A percentile compares a stretch with the other conserved stretches of the same genome.
These are phyloP conservation scores for Neoniphon sammara DNA, from an alignment of 2,797 vertebrate genomes.

Conservation along the genomic window DNA sequence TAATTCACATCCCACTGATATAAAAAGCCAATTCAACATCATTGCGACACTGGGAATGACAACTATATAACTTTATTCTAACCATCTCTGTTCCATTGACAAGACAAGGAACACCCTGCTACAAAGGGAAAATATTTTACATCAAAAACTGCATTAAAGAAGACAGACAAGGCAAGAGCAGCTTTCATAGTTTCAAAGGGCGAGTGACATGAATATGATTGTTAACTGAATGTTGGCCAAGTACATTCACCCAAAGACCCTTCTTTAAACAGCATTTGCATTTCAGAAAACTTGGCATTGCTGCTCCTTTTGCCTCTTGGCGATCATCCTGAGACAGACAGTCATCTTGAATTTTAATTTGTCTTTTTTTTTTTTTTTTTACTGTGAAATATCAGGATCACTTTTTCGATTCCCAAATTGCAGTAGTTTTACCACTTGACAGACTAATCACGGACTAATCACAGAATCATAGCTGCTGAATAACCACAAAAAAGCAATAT, in stretches of 20 bases:
- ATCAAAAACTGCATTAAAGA: constrained; percentile 45
- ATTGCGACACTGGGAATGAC: constrained; percentile 24
- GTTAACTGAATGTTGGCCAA: constrained; percentile 62
- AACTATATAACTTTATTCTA: constrained; percentile 27
- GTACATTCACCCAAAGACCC: constrained; percentile 46
- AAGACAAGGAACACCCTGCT: constrained; percentile 39
- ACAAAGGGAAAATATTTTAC: constrained; percentile 40
- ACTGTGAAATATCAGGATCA: neutral
- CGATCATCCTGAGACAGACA: neutral
- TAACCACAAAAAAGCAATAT: constrained; percentile 47
- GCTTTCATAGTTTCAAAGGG: constrained; percentile 56
- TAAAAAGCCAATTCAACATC: constrained; percentile 45
- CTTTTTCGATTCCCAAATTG: constrained; percentile 17
- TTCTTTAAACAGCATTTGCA: constrained; percentile 51
- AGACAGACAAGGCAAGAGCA: constrained; percentile 34
- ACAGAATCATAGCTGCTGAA: constrained; percentile 48
- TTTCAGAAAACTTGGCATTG: constrained; percentile 55
- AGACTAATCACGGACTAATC: constrained; percentile 15
- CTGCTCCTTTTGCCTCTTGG: constrained; percentile 16
- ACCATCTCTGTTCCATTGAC: constrained; percentile 34
- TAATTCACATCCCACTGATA: constrained; percentile 38
- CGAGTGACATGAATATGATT: constrained; percentile 51
- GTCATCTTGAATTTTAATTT: constrained; percentile 45
- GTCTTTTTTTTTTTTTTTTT: neutral
- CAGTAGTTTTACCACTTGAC: too few relatives aligned